A percentile compares a stretch with the other conserved stretches of the same genome.
Evolutionary conservation across 2,888 invertebrate species (phyloP).

Genomic region (Cantharis flavilabris): DNA sequence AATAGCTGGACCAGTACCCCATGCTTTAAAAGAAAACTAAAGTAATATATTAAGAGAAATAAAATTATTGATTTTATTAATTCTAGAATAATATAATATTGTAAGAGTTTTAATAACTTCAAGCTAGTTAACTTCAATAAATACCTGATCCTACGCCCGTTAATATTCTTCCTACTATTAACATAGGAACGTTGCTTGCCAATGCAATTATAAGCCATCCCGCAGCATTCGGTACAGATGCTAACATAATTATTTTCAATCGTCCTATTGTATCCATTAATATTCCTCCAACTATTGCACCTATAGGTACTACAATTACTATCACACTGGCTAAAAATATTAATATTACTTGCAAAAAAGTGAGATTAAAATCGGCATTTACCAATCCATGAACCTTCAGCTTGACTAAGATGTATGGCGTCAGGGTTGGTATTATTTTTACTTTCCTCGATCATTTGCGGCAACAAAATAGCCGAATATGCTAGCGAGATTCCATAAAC

Average conservation of each 20-base stretch:
- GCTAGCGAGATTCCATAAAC: slow-evolving; percentile 62
- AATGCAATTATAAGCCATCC: slow-evolving; percentile 61
- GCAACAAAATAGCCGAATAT: slow-evolving; percentile 62
- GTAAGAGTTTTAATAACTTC: too few species aligned
- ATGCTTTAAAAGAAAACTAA: slow-evolving; percentile 46
- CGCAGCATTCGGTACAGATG: slow-evolving; percentile 57
- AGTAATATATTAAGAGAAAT: not conserved
- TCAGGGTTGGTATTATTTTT: slow-evolving; percentile 42
- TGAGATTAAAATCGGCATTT: slow-evolving; percentile 27
- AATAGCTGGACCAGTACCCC: slow-evolving; percentile 63
- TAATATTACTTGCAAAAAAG: not conserved
- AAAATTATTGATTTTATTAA: not conserved
- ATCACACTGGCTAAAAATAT: slow-evolving; percentile 58
- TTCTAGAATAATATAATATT: too few species aligned
- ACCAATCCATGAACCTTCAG: slow-evolving; percentile 62
- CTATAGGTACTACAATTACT: slow-evolving; percentile 59
- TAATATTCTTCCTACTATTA: slow-evolving; percentile 58
- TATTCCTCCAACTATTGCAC: slow-evolving; percentile 59
- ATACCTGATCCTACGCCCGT: slow-evolving; percentile 59
- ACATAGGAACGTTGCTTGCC: slow-evolving; percentile 56
- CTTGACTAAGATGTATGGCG: slow-evolving; percentile 43
- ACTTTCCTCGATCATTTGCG: slow-evolving; percentile 53
- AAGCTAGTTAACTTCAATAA: too few species aligned
- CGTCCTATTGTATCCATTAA: slow-evolving; percentile 62
- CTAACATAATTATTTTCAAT: slow-evolving; percentile 59